Base-by-base conservation (phyloP, 2,888 invertebrate species). In the Anthoptus insignis region DNA sequence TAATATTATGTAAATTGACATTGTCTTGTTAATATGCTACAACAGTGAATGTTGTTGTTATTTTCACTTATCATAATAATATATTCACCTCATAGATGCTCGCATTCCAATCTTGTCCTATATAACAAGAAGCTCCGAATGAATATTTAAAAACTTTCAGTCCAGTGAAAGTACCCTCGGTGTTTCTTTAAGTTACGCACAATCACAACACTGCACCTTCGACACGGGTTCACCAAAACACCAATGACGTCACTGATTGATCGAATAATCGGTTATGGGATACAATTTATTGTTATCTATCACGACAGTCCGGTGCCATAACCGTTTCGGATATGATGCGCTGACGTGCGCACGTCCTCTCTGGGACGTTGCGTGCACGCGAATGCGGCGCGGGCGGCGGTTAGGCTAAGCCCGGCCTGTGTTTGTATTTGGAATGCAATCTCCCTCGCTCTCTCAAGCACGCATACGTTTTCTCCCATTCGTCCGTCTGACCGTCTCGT, bases 81-180 rank as follows among this genome's bases (percentile, higher is more conserved):
- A 71, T 69, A 81, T 81, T 86, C 86, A 91, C 89, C 90, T 89
- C 79, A 75, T 73, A 69, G 73, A 73, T 70, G 68, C 72, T 74
- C 72, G 77, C 81, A 81, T 81, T 81, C 75, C 76, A 72, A 76
- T 72, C 70, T 74, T 75, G 74, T 83, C 81, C 87, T 81, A 57
- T 84, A 67, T 80, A 76, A 74, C 65, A 83, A 85, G 91, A 89
- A 89, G 87, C 84, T 80, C 91, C 92, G 91, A 87, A 89, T 88
- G 88, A 89, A 86, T 88, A 79, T 87, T 87, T 81, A 81, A 81
- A 80, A 85, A 93, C 92, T 93, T 93, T 93, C 92, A 93, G 85
- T 87, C 92, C 89, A 93, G 92, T 93, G 92, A 93, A 93, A 93
- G 92, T 92, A 87, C 87, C 86, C 87, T 91, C 89, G 91, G 92